Evolutionary conservation across 2,888 invertebrate species (phyloP).

Genomic region (Pollenia angustigena): DNA sequence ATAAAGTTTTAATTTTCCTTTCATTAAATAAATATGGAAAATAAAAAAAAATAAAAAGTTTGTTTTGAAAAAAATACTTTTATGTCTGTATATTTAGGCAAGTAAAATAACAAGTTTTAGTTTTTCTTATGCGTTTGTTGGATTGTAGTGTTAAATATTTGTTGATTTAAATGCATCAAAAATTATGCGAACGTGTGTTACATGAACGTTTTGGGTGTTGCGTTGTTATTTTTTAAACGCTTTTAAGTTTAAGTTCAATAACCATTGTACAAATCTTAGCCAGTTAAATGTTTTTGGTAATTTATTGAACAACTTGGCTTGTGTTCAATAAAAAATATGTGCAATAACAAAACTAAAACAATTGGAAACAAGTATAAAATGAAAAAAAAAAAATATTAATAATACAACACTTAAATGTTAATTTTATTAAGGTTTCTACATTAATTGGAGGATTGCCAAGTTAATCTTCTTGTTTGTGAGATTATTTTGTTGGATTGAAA

Average conservation of each 20-base stretch:
- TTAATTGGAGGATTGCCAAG: conserved; percentile 52
- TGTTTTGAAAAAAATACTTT: conserved; percentile 18
- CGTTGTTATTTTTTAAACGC: conserved; percentile 28
- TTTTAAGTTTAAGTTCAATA: conserved; percentile 72
- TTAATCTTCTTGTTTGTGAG: not conserved
- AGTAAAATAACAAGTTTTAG: conserved; percentile 54
- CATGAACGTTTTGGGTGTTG: conserved; percentile 5
- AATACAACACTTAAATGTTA: not conserved
- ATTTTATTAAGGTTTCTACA: conserved; percentile 24
- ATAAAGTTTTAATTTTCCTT: conserved; percentile 16
- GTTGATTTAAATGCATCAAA: conserved; percentile 32
- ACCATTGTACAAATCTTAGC: conserved; percentile 62
- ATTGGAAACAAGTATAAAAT: conserved; percentile 19
- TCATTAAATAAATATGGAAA: conserved; percentile 46
- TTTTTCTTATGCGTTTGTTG: conserved; percentile 20
- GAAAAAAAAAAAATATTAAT: conserved; percentile 30
- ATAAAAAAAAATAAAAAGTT: conserved; percentile 7
- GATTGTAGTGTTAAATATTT: conserved; percentile 1
- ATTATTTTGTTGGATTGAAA: not conserved
- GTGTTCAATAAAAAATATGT: conserved; percentile 56
- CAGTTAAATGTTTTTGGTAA: conserved; percentile 59
- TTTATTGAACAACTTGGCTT: conserved; percentile 71
- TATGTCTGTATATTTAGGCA: conserved; percentile 14
- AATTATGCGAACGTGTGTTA: conserved; percentile 13
- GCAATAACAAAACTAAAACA: not conserved